phyloP scores from a whole-genome alignment of 2,113 vertebrate genomes.

The Passerina amoena region DNA sequence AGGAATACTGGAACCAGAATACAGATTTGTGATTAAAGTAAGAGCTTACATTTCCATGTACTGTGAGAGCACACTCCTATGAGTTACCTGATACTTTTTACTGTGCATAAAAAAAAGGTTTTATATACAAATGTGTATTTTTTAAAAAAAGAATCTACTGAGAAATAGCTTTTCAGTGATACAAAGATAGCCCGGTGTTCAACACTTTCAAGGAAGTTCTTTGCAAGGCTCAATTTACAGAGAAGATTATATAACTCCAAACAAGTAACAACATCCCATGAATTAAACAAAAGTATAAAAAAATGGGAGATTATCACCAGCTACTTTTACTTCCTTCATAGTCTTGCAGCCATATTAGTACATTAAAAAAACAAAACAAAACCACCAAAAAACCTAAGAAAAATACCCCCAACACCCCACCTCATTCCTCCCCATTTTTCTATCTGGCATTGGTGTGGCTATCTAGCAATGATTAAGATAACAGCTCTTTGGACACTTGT shows the following conservation, averaged over 20 bases:
- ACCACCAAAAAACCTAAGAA: neutral
- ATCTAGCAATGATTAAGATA: neutral
- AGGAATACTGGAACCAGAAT: conserved; percentile 73
- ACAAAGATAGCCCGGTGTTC: neutral
- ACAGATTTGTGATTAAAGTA: neutral
- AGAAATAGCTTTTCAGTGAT: neutral
- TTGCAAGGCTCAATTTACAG: neutral
- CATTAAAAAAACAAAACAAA: neutral
- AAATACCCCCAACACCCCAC: neutral
- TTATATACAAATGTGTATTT: neutral
- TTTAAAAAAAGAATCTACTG: neutral
- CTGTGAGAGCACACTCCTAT: neutral
- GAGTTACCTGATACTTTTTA: neutral
- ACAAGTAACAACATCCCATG: neutral
- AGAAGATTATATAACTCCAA: neutral
- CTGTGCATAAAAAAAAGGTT: neutral
- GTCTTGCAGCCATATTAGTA: neutral
- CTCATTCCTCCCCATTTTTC: neutral
- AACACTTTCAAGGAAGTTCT: neutral
- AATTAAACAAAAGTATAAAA: neutral
- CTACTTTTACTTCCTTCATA: neutral
- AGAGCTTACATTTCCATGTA: neutral
- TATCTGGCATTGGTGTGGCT: neutral
- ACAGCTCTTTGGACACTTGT: neutral
- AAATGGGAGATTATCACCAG: neutral